Base-by-base conservation (phyloP, 2,888 invertebrate species). In the Melieria omissa region DNA sequence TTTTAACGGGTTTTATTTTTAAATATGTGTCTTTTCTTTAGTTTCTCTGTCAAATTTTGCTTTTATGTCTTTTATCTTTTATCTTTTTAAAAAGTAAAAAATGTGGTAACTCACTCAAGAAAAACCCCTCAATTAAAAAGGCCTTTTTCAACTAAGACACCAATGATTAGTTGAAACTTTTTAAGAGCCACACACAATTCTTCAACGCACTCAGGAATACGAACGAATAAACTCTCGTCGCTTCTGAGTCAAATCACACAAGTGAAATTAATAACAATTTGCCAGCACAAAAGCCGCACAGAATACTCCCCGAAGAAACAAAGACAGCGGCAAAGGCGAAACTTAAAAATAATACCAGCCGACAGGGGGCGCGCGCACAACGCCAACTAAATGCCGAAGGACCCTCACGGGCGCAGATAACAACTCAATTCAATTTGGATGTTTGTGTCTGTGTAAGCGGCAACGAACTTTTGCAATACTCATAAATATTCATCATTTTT, bases 221-320 rank as follows among this genome's bases (percentile, higher is more conserved):
- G 12, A 68, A 58, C 49, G 57, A 71, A 71, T 29, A 29, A 29
- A 29, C 29, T 1, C 29, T 29, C 29, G 67, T 57, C 47, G 60
- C 44, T 72, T 58, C 61, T 65, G 55, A 70, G 49, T 60, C 52
- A 70, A 65, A 60, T 52, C 80, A 79, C 81, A 76, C 68, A 80
- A 80, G 83, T 77, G 78, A 84, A 80, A 85, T 85, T 84, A 84
- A 85, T 85, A 85, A 82, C 84, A 85, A 85, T 85, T 85, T 85
- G 83, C 79, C 80, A 80, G 79, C 79, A 70, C 65, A 76, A 54
- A 8, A 16, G 10, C 12, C 9, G 41, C 3, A 52, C 55, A 46
- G 14, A 45, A 16, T 72, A 69, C 66, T 67, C 60, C 47, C 3
- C 7, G 29, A 54, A 45, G 5, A 10, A 12, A 42, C 10, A 47